Percentiles rank a stretch among this genome's conserved stretches.
These are phyloP conservation scores for Eupelmus urozonus DNA, from an alignment of 2,888 invertebrate species.

Conservation along the genomic window DNA sequence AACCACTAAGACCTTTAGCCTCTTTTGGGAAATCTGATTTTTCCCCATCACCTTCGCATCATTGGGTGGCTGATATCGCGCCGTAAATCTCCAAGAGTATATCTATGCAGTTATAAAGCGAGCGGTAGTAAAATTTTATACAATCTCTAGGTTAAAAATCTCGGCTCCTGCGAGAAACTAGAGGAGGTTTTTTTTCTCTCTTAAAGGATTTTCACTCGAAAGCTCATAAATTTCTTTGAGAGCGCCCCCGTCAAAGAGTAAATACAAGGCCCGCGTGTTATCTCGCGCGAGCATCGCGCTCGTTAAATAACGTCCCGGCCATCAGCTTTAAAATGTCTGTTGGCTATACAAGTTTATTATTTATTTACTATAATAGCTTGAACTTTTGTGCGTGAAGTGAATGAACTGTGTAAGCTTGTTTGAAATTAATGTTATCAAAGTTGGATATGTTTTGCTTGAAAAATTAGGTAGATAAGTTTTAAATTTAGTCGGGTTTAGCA, in stretches of 20 bases:
- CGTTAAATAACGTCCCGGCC: not conserved
- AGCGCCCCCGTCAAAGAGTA: conserved; percentile 1
- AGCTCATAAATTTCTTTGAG: conserved; percentile 34
- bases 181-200: conserved; percentile 5
- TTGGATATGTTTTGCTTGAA: no score
- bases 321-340: not conserved
- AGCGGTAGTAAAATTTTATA: conserved; percentile 36
- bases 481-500: no score
- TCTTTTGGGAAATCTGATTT: no score
- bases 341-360: not conserved
- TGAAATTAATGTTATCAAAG: no score
- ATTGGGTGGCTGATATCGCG: no score
- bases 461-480: no score
- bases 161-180: not conserved
- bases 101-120: conserved; percentile 16
- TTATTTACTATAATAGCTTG: not conserved
- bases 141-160: conserved; percentile 1
- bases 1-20: no score
- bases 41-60: no score
- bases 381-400: no score
- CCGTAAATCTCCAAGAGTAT: conserved; percentile 17
- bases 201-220: conserved; percentile 28
- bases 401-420: no score
- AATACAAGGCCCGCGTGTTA: conserved; percentile 19
- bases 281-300: not conserved